phyloP scores from a whole-genome alignment of 2,888 invertebrate genomes.

The Hypselothyrea guttata region DNA sequence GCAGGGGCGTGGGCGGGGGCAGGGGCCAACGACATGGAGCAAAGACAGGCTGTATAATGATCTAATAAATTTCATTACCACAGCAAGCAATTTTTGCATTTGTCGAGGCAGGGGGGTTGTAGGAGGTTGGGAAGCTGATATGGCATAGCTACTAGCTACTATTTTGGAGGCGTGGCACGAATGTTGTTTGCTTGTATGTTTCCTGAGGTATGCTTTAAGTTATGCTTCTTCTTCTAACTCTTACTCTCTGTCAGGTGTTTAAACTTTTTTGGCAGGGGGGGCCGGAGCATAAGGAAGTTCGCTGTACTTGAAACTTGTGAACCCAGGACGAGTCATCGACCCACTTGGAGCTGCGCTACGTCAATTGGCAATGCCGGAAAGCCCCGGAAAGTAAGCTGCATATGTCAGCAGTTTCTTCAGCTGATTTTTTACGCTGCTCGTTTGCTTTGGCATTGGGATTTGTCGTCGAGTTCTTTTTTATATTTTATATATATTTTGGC shows the following conservation, averaged over 20 bases:
- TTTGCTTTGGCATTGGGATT: constrained; percentile 46
- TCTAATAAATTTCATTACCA: constrained; percentile 77
- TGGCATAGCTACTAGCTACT: constrained; percentile 37
- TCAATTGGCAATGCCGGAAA: constrained; percentile 40
- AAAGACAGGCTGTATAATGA: constrained; percentile 68
- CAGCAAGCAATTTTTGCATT: constrained; percentile 57
- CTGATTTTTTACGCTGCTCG: background rate
- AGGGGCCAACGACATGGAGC: constrained; percentile 2
- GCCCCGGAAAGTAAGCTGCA: constrained; percentile 50
- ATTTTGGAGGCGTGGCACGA: constrained; percentile 36
- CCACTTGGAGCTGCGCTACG: constrained; percentile 42
- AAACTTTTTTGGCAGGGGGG: constrained; percentile 48
- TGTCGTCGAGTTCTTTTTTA: constrained; percentile 44
- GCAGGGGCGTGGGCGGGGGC: background rate
- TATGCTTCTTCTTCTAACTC: background rate
- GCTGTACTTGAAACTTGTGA: constrained; percentile 62
- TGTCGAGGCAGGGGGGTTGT: constrained; percentile 16
- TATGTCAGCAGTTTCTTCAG: constrained; percentile 66
- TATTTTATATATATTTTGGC: constrained; percentile 8
- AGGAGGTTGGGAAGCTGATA: background rate
- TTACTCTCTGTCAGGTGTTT: constrained; percentile 33
- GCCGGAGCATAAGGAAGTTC: constrained; percentile 4
- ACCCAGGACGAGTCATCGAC: constrained; percentile 62
- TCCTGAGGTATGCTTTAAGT: constrained; percentile 35
- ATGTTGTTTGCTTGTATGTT: constrained; percentile 13